Percentiles rank a stretch among this genome's conserved stretches.
Conservation (phyloP, 2,113 vertebrate genomes). For the Scomber japonicus region DNA sequence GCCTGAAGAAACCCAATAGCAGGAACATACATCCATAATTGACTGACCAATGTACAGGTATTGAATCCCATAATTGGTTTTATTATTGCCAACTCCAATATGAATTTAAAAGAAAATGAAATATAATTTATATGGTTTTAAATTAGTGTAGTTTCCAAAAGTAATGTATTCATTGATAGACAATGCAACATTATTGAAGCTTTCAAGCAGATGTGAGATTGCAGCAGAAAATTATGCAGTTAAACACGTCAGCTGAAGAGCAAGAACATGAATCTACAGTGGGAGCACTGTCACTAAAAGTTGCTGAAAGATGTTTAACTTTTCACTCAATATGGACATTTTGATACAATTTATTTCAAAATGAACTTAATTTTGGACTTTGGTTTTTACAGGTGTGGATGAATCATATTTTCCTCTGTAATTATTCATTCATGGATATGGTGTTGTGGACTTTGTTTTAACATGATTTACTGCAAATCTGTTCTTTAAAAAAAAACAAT, state of each 20-base stretch:
- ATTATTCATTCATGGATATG: too few relatives aligned
- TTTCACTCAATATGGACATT: neutral
- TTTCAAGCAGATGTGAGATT: slow-evolving; percentile 11
- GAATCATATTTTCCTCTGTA: neutral
- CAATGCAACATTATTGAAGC: neutral
- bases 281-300: neutral
- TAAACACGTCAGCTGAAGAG: slow-evolving; percentile 3
- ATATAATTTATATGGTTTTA: neutral
- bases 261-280: slow-evolving; percentile 6
- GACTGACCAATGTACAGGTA: neutral
- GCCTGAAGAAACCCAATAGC: neutral
- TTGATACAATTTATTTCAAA: neutral
- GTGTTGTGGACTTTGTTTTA: neutral
- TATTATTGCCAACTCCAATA: neutral
- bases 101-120: neutral
- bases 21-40: neutral
- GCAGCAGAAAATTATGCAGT: neutral
- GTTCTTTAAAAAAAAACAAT: neutral
- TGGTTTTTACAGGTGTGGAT: neutral
- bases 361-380: neutral
- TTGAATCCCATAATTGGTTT: neutral
- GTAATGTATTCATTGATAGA: slow-evolving; percentile 1
- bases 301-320: neutral
- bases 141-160: neutral
- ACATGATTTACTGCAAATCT: neutral